A percentile compares a stretch with the other conserved stretches of the same genome.
Evolutionary conservation across 2,113 vertebrate species (phyloP).

Genomic region (Desmodus rotundus): DNA sequence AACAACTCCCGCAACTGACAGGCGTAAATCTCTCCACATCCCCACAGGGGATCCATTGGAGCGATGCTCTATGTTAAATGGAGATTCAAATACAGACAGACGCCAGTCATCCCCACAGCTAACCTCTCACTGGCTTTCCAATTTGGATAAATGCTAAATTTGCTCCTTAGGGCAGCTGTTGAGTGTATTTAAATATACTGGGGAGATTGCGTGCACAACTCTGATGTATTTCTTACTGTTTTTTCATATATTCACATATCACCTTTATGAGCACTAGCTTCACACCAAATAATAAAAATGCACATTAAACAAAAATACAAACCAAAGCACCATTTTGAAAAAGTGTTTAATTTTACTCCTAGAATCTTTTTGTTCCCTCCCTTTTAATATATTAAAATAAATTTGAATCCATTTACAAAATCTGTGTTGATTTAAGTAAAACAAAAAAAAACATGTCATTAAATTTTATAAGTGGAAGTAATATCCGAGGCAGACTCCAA

Average conservation of each 20-base stretch:
- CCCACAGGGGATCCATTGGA: background rate
- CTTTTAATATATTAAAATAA: constrained; percentile 35
- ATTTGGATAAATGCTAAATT: constrained; percentile 41
- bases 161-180: background rate
- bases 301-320: constrained; percentile 38
- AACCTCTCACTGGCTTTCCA: constrained; percentile 15
- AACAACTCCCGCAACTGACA: background rate
- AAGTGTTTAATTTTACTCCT: constrained; percentile 38
- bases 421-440: constrained; percentile 25
- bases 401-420: constrained; percentile 37
- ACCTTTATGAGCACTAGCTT: constrained; percentile 48
- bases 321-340: constrained; percentile 15
- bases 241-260: constrained; percentile 49
- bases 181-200: constrained; percentile 2
- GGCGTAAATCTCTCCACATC: background rate
- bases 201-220: background rate
- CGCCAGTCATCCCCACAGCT: background rate
- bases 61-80: background rate
- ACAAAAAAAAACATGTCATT: background rate
- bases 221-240: constrained; percentile 17
- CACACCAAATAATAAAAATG: constrained; percentile 31
- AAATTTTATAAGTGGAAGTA: constrained; percentile 19
- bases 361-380: constrained; percentile 14
- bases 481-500: background rate
- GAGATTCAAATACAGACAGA: background rate